Base-by-base conservation (phyloP, 2,113 vertebrate genomes). In the Varanus salvator region DNA sequence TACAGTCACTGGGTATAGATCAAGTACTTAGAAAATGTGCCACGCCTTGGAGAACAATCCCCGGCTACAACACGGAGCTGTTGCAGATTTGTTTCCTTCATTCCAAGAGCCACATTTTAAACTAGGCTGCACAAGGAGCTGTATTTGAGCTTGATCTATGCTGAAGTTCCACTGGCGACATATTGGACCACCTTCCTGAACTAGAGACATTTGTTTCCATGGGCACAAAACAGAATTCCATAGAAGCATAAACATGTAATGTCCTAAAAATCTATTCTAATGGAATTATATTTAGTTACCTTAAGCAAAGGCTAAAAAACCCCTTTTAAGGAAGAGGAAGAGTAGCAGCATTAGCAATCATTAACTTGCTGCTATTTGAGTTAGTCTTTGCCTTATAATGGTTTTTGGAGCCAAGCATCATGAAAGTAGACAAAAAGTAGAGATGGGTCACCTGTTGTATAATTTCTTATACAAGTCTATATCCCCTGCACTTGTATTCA, bases 391-490 rank as follows among this genome's bases (percentile, higher is more conserved):
- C 64, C 23, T 38, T n/a, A 57, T 1, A 54, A 86, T 91, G 60
- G 0, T 0, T 69, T 17, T 50, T 87, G 82, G 90, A 92, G 25
- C 44, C 60, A 3, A 69, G 84, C 0, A 4, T 52, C 82, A 85
- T 57, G 23, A 8, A 92, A 85, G 8, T 87, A 8, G 50, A 14
- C 21, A 85, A n/a, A 75, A 87, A 27, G 3, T 25, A 84, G 48
- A 84, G n/a, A 77, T 52, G 38, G 1, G 3, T 12, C 7, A 97
- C 97, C 97, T 98, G 94, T 57, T 94, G 80, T 96, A 97, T 2
- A 98, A 94, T 29, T 93, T 97, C n/a, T 96, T 95, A 52, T 97
- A 97, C 78, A 98, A 77, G 5, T 98, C 97, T 8, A 21, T 12
- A 0, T 87, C 89, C 75, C 86, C 87, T 1, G 95, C 89, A 27